Conservation (phyloP, 1,140 invertebrate species). For the Saccostrea cuccullata region DNA sequence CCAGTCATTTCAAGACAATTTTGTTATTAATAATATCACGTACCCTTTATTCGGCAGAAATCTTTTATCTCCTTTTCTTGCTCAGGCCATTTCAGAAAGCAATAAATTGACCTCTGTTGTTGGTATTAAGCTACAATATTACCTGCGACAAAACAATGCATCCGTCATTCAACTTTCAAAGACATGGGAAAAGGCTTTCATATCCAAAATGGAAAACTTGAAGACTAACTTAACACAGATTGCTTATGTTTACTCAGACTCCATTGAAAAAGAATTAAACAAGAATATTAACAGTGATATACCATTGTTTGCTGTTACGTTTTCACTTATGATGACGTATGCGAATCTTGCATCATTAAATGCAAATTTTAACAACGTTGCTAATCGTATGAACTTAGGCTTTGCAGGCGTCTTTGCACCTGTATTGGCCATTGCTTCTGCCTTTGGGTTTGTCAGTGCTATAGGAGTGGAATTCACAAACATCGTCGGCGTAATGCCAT, state of each 20-base stretch:
- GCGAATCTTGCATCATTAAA: constrained; percentile 54
- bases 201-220: background rate
- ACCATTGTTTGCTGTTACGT: constrained; percentile 53
- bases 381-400: constrained; percentile 54
- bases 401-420: constrained; percentile 87
- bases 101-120: background rate
- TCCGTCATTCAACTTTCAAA: background rate
- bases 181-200: constrained; percentile 34
- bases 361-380: constrained; percentile 53
- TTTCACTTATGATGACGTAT: constrained; percentile 60
- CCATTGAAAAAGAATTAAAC: constrained; percentile 57
- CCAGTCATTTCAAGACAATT: background rate
- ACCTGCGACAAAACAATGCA: background rate
- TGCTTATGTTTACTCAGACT: constrained; percentile 52
- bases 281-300: constrained; percentile 55
- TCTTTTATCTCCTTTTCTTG: background rate
- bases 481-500: constrained; percentile 95
- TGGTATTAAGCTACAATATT: background rate
- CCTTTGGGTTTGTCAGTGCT: constrained; percentile 94
- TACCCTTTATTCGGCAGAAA: background rate
- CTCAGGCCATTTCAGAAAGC: background rate
- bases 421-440: constrained; percentile 90
- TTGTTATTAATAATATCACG: background rate
- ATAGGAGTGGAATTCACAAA: constrained; percentile 95
- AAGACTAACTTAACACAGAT: constrained; percentile 39